These are phyloP conservation scores for Ypsolopha sequella DNA, from an alignment of 2,888 invertebrate species.

Conservation along the genomic window DNA sequence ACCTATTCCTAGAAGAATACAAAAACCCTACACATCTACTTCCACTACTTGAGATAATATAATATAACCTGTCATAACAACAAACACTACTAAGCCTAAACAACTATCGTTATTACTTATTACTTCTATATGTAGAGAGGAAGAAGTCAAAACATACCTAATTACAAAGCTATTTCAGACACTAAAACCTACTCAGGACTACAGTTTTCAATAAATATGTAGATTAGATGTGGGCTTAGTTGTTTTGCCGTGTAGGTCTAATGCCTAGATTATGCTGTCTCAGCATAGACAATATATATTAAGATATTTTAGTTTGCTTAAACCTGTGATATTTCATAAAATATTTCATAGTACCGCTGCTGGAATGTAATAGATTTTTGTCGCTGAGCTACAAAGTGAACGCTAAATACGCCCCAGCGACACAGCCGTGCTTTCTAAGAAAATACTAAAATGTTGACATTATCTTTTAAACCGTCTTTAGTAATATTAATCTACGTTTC, in stretches of 20 bases:
- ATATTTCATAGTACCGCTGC: neutral
- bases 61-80: too few relatives aligned
- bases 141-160: conserved; percentile 28
- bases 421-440: neutral
- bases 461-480: neutral
- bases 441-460: neutral
- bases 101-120: neutral
- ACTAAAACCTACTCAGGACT: conserved; percentile 30
- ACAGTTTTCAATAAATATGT: conserved; percentile 47
- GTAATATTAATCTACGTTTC: neutral
- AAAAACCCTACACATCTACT: conserved; percentile 17
- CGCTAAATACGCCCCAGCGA: neutral
- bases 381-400: neutral
- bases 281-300: conserved; percentile 16
- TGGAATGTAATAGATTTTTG: neutral
- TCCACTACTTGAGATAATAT: conserved; percentile 21
- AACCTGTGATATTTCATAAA: neutral
- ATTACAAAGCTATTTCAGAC: conserved; percentile 25
- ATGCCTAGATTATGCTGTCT: conserved; percentile 25
- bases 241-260: conserved; percentile 24
- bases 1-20: conserved; percentile 46
- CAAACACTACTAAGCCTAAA: neutral
- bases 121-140: conserved; percentile 15
- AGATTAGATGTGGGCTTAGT: conserved; percentile 30
- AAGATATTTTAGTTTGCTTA: conserved; percentile 12